Evolutionary conservation across 2,797 vertebrate species (phyloP), one percentile per base, ranked within the genome.

Genomic region (Dromococcyx pavoninus): DNA sequence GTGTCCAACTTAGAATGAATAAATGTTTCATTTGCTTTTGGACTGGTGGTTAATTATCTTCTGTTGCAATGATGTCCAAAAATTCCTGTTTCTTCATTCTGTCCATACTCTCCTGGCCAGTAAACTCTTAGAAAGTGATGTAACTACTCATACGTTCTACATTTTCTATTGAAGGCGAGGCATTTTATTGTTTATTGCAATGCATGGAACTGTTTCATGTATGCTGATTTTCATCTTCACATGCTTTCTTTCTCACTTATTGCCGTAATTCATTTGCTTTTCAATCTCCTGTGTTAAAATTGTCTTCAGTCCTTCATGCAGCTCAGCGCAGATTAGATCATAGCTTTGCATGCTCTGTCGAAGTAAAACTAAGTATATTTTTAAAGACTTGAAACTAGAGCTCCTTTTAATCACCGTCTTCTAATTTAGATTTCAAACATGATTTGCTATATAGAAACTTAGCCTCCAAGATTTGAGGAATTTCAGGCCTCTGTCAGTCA

Each of bases 11-110:
- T 86, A 57, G 92, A 91, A 60, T 32, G 46, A 76, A 80, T 67
- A 79, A 87, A 79, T 25, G 50, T 89, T 94, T 74, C 5, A 57
- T 92, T 89, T 78, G 24, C 44, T 85, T 92, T 91, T 83, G 61
- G 56, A 71, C 39, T 86, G 41, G 50, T 64, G 48, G 35, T n/a
- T 92, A 85, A 87, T 93, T 94, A 81, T 90, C 58, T 95, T 94
- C 76, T 78, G 53, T 67, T 77, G 37, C 66, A 90, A 84, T 50
- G 44, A 67, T 11, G 6, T 84, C 44, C 80, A 88, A 69, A 91
- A 86, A 28, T 67, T 91, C 39, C 43, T 64, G 8, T 79, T 91
- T 80, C 57, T 94, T 79, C 46, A 39, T 81, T 75, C 62, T 67
- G 27, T 72, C 56, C n/a, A 73, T 56, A 61, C 27, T 76, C 60